Base-by-base conservation (phyloP, 1,140 invertebrate genomes). In the Lordiphosa collinella region DNA sequence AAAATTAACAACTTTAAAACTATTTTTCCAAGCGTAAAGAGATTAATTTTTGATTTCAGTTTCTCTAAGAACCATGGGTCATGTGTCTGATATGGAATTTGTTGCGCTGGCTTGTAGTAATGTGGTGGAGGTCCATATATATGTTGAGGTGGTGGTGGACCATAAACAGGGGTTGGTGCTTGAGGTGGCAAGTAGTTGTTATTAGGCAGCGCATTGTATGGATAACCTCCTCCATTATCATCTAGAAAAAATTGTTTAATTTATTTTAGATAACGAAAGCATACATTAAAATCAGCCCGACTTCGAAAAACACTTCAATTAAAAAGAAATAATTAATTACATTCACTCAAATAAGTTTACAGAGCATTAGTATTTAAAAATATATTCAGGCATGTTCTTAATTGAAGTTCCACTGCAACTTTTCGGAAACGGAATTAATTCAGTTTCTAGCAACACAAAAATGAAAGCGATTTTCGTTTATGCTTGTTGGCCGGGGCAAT, bases 1-100 rank as follows among this genome's bases (percentile, higher is more conserved):
- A 95, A 94, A 58, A 95, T 93, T 1, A 94, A 89, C 5, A 95
- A 72, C 79, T 95, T 94, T 7, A 95, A 80, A 36, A 94, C 53
- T 36, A 94, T 91, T 86, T 94, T 95, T 0, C 93, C 93, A n/a
- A 94, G 69, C 0, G 93, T 94, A 36, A 93, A 90, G 4, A 94
- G 90, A 71, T 93, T 93, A n/a, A 94, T 70, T 89, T 94, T 94
- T 4, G 93, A 90, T 7, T 92, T 90, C 0, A 93, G 79, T 60
- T 93, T 92, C 22, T 92, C 91, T 2, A 92, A 86, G 38, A 92
- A 90, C 6, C 90, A 91, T 90, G 88, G n/a, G 90, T 89, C 4
- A 89, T 91, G 88, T 18, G 89, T 88, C 31, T 82, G 53, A 31
- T 87, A 78, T 13, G 74, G 79, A 36, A 84, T 72, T 7, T 63